Evolutionary conservation across 2,113 vertebrate species (phyloP).

Genomic region (Scolopax mira): DNA sequence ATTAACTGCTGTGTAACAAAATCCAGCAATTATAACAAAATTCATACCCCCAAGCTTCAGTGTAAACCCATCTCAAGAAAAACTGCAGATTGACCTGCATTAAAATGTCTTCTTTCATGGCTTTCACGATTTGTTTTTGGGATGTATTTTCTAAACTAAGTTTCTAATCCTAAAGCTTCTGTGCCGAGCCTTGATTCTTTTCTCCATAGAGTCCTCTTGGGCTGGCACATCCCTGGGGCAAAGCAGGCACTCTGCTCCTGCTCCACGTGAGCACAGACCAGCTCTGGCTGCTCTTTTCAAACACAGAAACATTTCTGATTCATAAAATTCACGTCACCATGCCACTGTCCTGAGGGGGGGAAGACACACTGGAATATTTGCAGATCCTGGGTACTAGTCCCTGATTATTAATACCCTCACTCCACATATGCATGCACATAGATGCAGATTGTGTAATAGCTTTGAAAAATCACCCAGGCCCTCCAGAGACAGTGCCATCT

Average conservation of each 20-base stretch:
- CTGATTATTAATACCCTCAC: neutral
- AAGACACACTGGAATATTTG: neutral
- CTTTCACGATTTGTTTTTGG: neutral
- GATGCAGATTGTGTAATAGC: neutral
- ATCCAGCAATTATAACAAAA: neutral
- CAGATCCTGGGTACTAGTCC: neutral
- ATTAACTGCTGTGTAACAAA: neutral
- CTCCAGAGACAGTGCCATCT: neutral
- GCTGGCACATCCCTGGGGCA: fast-evolving
- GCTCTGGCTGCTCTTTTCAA: neutral
- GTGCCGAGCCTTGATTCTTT: neutral
- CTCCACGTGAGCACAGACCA: neutral
- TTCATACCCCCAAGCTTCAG: neutral
- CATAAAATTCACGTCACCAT: neutral
- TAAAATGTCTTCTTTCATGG: neutral
- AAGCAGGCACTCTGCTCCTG: neutral
- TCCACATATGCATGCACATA: neutral
- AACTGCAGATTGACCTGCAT: neutral
- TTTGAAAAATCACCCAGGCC: neutral
- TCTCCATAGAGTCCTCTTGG: fast-evolving
- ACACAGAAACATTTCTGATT: neutral
- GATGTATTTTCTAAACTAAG: neutral
- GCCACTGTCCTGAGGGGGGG: neutral
- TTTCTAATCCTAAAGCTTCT: neutral
- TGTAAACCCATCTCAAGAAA: neutral